phyloP scores from a whole-genome alignment of 2,888 invertebrate genomes.

The Apodemia zela region DNA sequence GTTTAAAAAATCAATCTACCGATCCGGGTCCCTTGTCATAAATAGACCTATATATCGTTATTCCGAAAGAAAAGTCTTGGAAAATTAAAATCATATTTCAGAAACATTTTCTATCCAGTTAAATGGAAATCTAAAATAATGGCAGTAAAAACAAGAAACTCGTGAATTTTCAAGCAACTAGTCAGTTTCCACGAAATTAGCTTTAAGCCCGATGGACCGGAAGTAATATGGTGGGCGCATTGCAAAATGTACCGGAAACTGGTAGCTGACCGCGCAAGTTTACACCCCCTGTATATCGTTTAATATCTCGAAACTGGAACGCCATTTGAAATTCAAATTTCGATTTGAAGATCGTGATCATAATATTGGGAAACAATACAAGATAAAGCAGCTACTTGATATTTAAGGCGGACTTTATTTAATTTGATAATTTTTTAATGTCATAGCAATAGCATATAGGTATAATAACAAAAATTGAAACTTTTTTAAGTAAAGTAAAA shows the following conservation, averaged over 20 bases:
- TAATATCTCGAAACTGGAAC: slow-evolving; percentile 7
- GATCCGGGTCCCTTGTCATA: too few relatives aligned
- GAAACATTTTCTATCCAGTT: background rate
- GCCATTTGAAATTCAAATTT: slow-evolving; percentile 18
- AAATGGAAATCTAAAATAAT: background rate
- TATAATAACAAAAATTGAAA: too few relatives aligned
- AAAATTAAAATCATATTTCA: too few relatives aligned
- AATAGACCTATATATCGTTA: too few relatives aligned
- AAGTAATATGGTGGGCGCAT: slow-evolving; percentile 31
- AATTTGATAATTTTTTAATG: too few relatives aligned
- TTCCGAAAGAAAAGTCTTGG: too few relatives aligned
- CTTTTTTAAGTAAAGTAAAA: too few relatives aligned
- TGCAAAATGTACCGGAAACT: slow-evolving; percentile 32
- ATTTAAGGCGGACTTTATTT: background rate
- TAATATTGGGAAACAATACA: slow-evolving; percentile 7
- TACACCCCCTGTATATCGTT: slow-evolving; percentile 11
- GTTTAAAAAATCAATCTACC: too few relatives aligned
- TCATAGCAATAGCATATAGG: too few relatives aligned
- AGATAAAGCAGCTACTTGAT: slow-evolving; percentile 1
- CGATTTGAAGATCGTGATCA: background rate
- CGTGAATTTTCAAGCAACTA: slow-evolving; percentile 27
- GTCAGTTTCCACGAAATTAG: slow-evolving; percentile 32
- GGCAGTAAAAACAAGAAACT: background rate
- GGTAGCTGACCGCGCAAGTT: slow-evolving; percentile 27
- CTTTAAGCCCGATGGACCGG: slow-evolving; percentile 31